A percentile compares a stretch with the other conserved stretches of the same genome.
These are phyloP conservation scores for Torymus texanus DNA, from an alignment of 2,888 invertebrate genomes.

Conservation along the genomic window DNA sequence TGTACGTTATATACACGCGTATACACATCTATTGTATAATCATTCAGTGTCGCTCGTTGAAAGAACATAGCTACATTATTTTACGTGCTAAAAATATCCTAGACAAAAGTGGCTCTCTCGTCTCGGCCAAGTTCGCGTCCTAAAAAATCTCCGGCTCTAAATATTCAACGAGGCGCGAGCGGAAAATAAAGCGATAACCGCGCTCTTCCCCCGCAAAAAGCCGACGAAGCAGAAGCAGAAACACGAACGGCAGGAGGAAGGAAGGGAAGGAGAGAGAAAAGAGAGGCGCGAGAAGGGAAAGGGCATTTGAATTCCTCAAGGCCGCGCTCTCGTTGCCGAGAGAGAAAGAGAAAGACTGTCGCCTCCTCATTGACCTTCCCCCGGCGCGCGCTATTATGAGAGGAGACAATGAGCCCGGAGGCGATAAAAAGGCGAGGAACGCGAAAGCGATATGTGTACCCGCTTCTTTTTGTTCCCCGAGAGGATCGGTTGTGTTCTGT, in stretches of 20 bases:
- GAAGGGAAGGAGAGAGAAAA: conserved; percentile 11
- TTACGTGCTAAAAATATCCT: too few species aligned
- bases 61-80: too few species aligned
- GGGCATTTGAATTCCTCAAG: conserved; percentile 41
- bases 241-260: background rate
- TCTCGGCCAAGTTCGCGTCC: too few species aligned
- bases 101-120: too few species aligned
- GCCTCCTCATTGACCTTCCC: conserved; percentile 2
- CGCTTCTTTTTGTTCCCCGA: too few species aligned
- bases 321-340: conserved; percentile 16
- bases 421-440: conserved; percentile 29
- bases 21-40: too few species aligned
- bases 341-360: too few species aligned
- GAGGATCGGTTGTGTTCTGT: too few species aligned
- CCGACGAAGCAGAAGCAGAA: background rate
- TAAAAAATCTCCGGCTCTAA: background rate
- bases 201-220: background rate
- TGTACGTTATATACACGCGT: too few species aligned
- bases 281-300: background rate
- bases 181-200: conserved; percentile 42
- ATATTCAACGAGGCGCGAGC: conserved; percentile 32
- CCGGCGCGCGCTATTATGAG: background rate
- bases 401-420: conserved; percentile 23
- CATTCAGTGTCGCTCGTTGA: too few species aligned
- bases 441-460: background rate